Evolutionary conservation across 2,888 invertebrate species (phyloP), one percentile per base, ranked within the genome.

Genomic region (Lissocephala sabroskyi): DNA sequence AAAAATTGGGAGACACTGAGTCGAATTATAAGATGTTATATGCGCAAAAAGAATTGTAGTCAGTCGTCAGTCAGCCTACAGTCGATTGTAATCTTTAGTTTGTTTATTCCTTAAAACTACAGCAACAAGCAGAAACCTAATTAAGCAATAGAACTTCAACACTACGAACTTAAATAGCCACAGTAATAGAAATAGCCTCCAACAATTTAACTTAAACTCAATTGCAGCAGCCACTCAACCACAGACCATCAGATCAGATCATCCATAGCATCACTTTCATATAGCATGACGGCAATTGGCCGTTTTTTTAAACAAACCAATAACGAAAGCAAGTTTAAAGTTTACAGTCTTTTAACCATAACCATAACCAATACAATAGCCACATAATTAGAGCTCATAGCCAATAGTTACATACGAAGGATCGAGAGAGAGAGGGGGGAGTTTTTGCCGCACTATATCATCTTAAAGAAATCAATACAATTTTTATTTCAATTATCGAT

Each of bases 41-140:
- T 83, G 83, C 83, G 84, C 86, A 86, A 49, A 83, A 79, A 80
- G 79, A 86, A 32, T 26, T 26, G 3, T 23, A 14, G 33, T 16
- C 10, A 39, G 85, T 85, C 82, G 85, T 86, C 16, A 85, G 86
- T 85, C 87, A 86, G 87, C 88, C 88, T 87, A 87, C 87, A 87
- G 88, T 87, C 84, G 84, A 84, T 84, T 84, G 84, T 83, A 74
- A n/a, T n/a, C 58, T 65, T 73, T 76, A 76, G 63, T 70, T 77
- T 74, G 76, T 70, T 64, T 35, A 13, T 16, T 35, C 13, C 9
- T 10, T 61, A 60, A 63, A 66, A 56, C 55, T 40, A 45, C 19
- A 49, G 32, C 17, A 45, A 14, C 41, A 52, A 48, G 45, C 36
- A 52, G 45, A 45, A 36, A 49, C 28, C 42, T 71, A 47, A 77